Evolutionary conservation across 2,797 vertebrate genomes (phyloP).

Genomic region (Hypotaenidia philippensis): DNA sequence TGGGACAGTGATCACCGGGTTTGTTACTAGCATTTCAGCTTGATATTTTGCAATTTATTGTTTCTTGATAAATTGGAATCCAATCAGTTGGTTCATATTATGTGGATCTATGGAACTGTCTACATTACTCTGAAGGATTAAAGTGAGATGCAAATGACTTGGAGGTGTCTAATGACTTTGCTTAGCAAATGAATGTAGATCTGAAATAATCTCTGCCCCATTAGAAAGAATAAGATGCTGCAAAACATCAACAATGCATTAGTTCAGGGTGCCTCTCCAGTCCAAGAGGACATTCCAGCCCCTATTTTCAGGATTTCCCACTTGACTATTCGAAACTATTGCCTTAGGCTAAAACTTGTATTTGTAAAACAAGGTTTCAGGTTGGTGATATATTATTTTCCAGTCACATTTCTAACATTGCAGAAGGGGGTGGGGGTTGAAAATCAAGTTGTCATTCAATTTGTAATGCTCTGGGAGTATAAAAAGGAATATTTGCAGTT

Average conservation of each 20-base stretch:
- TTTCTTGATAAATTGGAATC: conserved; percentile 75
- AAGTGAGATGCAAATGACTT: conserved; percentile 19
- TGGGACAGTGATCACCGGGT: conserved; percentile 69
- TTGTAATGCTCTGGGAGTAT: conserved; percentile 21
- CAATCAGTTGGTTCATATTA: conserved; percentile 51
- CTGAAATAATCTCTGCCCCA: neutral
- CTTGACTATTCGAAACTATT: conserved; percentile 12
- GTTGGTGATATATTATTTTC: conserved; percentile 45
- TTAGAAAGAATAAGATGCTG: neutral
- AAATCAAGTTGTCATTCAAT: conserved; percentile 46
- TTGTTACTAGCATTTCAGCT: conserved; percentile 68
- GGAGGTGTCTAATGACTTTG: conserved; percentile 1
- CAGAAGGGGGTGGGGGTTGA: neutral
- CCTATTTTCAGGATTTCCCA: conserved; percentile 27
- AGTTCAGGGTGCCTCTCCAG: neutral
- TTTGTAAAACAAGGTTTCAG: conserved; percentile 56
- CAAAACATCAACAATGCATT: neutral
- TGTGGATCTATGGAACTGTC: conserved; percentile 5
- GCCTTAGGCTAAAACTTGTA: conserved; percentile 40
- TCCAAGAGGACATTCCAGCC: neutral
- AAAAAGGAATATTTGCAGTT: conserved; percentile 5
- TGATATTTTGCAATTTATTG: conserved; percentile 69
- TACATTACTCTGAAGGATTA: conserved; percentile 44
- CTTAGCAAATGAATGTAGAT: conserved; percentile 28
- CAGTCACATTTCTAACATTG: conserved; percentile 41